Base-by-base conservation (phyloP, 2,888 invertebrate genomes). In the Flabesymbios commensalis region DNA sequence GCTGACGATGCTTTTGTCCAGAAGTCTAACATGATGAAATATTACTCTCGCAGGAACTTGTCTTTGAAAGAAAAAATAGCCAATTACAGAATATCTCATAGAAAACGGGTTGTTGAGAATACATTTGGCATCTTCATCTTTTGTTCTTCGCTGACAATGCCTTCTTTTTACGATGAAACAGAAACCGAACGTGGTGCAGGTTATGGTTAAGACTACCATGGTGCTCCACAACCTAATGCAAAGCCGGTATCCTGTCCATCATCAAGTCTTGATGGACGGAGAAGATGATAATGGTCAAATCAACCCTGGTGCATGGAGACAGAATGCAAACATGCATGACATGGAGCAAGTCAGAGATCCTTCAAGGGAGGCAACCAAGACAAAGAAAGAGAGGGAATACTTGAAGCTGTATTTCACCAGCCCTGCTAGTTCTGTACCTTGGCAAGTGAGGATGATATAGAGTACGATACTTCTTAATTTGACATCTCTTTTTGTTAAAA, bases 1-100 rank as follows among this genome's bases (percentile, higher is more conserved):
- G 72, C 66, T n/a, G 69, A 69, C 52, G 69, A 72, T 57, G 72
- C 68, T 0, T 71, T 74, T 65, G 67, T 59, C 14, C 62, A 72
- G 28, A 49, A 67, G 26, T 62, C 63, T 19, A 64, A 57, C 41
- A 32, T 71, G 39, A 70, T 74, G 68, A 74, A 73, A 47, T 71
- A 68, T 1, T 73, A 62, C 48, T 52, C 62, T 2, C 31, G 43
- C 2, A 36, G 66, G 4, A 36, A 49, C 36, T 49, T 74, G 29
- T 63, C 64, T 17, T 42, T 58, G 32, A 63, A 68, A 36, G 57
- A 72, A 58, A 17, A 51, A 24, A 72, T 72, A 39, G 61, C 48
- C 59, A 74, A 72, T 57, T 74, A 72, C 64, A 48, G 70, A 28
- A 59, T 73, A 5, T 66, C 64, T n/a, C 36, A 70, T 26, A 71